phyloP scores from a whole-genome alignment of 64 coral and sea anemone genomes.

The Cladopsammia gracilis region DNA sequence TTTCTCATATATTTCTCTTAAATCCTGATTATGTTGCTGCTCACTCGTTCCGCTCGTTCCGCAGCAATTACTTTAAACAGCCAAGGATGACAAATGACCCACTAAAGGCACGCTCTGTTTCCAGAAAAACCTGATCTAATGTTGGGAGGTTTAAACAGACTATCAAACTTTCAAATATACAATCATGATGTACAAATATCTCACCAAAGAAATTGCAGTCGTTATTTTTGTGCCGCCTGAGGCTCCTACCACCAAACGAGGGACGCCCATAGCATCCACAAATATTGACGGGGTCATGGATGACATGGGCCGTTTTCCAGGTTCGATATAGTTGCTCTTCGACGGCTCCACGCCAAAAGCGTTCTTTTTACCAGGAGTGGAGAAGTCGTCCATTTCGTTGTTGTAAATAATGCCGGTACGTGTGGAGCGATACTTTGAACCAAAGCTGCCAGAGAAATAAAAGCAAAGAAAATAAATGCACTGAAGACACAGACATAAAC shows the following conservation, averaged over 20 bases:
- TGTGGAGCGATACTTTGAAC: slow-evolving; percentile 77
- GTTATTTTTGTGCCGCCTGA: slow-evolving; percentile 88
- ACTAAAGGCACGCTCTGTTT: too few species aligned
- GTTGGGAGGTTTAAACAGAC: too few species aligned
- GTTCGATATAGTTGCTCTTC: slow-evolving; percentile 76
- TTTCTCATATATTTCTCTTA: too few species aligned
- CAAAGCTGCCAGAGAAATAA: slow-evolving; percentile 50
- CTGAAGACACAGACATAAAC: background rate
- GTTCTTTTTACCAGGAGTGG: slow-evolving; percentile 79
- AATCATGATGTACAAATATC: background rate
- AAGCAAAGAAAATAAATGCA: background rate
- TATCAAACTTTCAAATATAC: too few species aligned
- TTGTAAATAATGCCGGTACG: slow-evolving; percentile 86
- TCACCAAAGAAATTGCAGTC: slow-evolving; percentile 78
- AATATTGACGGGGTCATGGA: slow-evolving; percentile 85
- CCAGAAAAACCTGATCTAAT: too few species aligned
- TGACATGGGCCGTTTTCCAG: slow-evolving; percentile 85
- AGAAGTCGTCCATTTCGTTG: slow-evolving; percentile 95
- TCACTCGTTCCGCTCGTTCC: too few species aligned
- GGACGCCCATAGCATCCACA: slow-evolving; percentile 40
- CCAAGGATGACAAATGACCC: too few species aligned
- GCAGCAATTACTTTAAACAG: too few species aligned
- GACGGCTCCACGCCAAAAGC: slow-evolving; percentile 76
- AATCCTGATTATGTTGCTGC: too few species aligned
- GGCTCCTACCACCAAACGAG: slow-evolving; percentile 70